Evolutionary conservation across 2,113 vertebrate species (phyloP).

Genomic region (Chaenocephalus aceratus): DNA sequence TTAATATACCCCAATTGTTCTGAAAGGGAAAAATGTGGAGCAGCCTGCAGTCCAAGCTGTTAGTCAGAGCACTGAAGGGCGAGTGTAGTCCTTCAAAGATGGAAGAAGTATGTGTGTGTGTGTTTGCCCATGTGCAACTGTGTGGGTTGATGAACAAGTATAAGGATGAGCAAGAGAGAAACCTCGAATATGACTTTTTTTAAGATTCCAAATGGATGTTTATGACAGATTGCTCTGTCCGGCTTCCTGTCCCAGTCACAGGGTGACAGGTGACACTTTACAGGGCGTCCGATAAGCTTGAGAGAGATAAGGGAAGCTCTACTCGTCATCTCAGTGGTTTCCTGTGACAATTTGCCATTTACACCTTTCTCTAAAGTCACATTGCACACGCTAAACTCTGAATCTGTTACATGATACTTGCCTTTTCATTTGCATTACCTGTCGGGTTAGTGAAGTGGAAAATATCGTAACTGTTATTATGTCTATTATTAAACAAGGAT

Average conservation of each 20-base stretch:
- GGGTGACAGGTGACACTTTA: conserved; percentile 65
- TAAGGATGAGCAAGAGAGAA: neutral
- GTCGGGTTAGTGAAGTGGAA: neutral
- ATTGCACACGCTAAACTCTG: neutral
- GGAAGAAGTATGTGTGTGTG: conserved; percentile 12
- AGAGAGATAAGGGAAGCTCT: conserved; percentile 61
- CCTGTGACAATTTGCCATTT: conserved; percentile 57
- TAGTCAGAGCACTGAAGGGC: conserved; percentile 9
- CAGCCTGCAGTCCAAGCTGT: conserved; percentile 1
- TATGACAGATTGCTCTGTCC: conserved; percentile 36
- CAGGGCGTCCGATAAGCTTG: conserved; percentile 56
- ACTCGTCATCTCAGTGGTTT: conserved; percentile 53
- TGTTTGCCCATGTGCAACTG: neutral
- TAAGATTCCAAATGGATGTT: conserved; percentile 50
- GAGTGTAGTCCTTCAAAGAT: conserved; percentile 29
- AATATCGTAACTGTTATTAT: no score
- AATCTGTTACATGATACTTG: neutral
- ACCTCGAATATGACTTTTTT: neutral
- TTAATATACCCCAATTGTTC: conserved; percentile 10
- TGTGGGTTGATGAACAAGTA: conserved; percentile 10
- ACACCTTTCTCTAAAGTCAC: conserved; percentile 31
- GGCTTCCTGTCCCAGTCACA: conserved; percentile 63
- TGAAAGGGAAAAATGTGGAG: conserved; percentile 10
- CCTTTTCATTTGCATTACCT: neutral
- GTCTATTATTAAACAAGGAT: no score